Evolutionary conservation across 2,113 vertebrate genomes (phyloP), one percentile per base, ranked within the genome.

Genomic region (Neodontobutis hainanensis): DNA sequence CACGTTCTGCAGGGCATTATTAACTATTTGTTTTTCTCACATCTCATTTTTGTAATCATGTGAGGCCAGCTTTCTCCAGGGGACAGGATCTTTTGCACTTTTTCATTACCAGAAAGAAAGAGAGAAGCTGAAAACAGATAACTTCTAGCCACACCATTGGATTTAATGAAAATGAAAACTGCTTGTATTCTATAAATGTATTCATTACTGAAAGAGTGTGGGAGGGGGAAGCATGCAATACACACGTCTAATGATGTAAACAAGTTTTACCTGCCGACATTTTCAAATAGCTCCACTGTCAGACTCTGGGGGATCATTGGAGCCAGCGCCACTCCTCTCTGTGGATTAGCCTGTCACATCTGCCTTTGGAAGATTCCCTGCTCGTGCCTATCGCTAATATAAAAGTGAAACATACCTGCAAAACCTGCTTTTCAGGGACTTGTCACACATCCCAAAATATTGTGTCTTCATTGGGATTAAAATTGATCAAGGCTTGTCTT

Each of bases 21-120:
- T 15, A 71, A 73, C 68, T 70, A 63, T 87, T 87, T 87, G 80
- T 84, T 86, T 81, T 85, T 68, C 67, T 73, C 80, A 80, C 77
- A 79, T 85, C 76, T 77, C 48, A 58, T 75, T 73, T 85, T 68
- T 81, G 56, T 82, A 82, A 87, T 80, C 84, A 85, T 65, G 52
- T 75, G 84, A 81, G 77, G 80, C 19, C 79, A 78, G 79, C 78
- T 73, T 61, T 68, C 79, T 83, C 75, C 32, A 34, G 71, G 68
- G 77, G 51, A 70, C 34, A 27, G 38, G 32, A 68, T 45, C 66
- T 71, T 75, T 51, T 50, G 47, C 64, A 45, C 48, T n/a, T 34
- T 74, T 87, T 82, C 70, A 78, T 80, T 78, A 71, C 43, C 1
- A 32, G 10, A 27, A 38, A 51, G 36, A 11, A 62, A 42, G 19